Evolutionary conservation across 2,888 invertebrate species (phyloP).

Genomic region (Callyntrura guangdongensis): DNA sequence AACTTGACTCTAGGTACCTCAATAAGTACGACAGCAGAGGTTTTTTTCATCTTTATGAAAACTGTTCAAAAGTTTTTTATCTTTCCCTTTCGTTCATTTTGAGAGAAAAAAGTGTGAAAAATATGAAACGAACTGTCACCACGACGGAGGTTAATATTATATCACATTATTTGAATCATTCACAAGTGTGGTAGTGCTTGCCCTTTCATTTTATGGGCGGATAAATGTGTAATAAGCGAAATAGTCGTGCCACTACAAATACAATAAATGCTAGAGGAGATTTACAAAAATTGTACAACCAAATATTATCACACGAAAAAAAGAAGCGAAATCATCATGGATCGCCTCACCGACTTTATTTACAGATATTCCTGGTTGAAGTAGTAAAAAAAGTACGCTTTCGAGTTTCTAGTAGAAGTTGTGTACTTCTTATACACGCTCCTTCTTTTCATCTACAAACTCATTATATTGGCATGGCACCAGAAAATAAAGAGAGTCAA

Average conservation of each 20-base stretch:
- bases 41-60: not conserved
- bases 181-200: not conserved
- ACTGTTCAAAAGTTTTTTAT: not conserved
- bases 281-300: no score
- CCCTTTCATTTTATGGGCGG: not conserved
- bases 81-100: not conserved
- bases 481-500: no score
- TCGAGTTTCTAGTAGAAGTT: no score
- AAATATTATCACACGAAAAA: no score
- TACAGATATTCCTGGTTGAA: no score
- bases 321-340: no score
- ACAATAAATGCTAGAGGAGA: no score
- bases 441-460: no score
- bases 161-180: not conserved
- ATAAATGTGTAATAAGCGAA: not conserved
- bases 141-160: not conserved
- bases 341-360: no score
- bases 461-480: no score
- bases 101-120: not conserved
- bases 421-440: no score
- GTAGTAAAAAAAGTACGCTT: no score
- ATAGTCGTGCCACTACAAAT: not conserved
- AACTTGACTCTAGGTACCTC: not conserved
- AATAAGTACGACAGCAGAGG: not conserved
- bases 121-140: slow-evolving; percentile 11